phyloP scores from a whole-genome alignment of 1,140 invertebrate genomes.

The Lepidostoma basale region DNA sequence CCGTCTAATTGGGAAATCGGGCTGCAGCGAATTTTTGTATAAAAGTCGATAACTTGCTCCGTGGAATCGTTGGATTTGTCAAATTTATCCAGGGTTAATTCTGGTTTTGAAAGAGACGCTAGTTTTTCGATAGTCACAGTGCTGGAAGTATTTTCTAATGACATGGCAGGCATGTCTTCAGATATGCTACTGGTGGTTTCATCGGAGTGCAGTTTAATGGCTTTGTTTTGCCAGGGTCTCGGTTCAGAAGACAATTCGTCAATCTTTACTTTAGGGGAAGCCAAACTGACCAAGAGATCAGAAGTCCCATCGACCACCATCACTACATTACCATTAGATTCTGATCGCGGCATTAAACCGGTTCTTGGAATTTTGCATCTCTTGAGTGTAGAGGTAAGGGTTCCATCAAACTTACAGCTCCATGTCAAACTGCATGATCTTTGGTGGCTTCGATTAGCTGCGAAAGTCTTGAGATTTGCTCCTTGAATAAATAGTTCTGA shows the following conservation, averaged over 20 bases:
- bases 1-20: slow-evolving; percentile 68
- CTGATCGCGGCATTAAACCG: slow-evolving; percentile 51
- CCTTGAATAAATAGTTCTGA: slow-evolving; percentile 65
- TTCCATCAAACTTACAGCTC: slow-evolving; percentile 67
- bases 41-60: slow-evolving; percentile 59
- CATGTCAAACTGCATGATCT: slow-evolving; percentile 71
- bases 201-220: slow-evolving; percentile 41
- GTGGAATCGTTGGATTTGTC: slow-evolving; percentile 57
- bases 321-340: slow-evolving; percentile 52
- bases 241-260: slow-evolving; percentile 31
- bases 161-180: neutral
- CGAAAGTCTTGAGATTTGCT: slow-evolving; percentile 58
- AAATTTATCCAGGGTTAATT: slow-evolving; percentile 47
- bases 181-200: slow-evolving; percentile 44
- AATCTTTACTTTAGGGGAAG: slow-evolving; percentile 31
- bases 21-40: slow-evolving; percentile 60
- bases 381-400: slow-evolving; percentile 67
- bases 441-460: slow-evolving; percentile 63
- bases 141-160: neutral
- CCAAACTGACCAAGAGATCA: slow-evolving; percentile 34
- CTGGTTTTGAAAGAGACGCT: neutral
- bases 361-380: slow-evolving; percentile 66
- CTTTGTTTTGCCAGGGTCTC: slow-evolving; percentile 36
- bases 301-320: slow-evolving; percentile 40
- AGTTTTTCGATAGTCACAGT: neutral